These are phyloP conservation scores for Illadopsis cleaveri DNA, from an alignment of 2,113 vertebrate species.

Conservation along the genomic window DNA sequence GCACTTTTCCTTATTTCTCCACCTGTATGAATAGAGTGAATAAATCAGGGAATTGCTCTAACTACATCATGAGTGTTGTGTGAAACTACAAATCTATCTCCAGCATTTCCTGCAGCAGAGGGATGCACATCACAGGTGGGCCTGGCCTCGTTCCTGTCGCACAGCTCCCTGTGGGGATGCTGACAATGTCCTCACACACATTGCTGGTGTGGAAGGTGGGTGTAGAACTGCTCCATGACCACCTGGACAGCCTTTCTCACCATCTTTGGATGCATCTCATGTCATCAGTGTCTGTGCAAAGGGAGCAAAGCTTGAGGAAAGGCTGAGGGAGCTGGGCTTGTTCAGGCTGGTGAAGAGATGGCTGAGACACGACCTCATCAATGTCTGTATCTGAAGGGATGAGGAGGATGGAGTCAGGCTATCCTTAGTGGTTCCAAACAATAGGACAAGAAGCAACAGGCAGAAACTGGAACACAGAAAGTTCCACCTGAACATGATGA, in stretches of 20 bases:
- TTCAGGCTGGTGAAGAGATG: neutral
- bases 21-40: neutral
- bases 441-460: neutral
- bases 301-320: neutral
- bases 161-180: slow-evolving; percentile 90
- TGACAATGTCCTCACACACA: slow-evolving; percentile 87
- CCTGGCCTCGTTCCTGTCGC: slow-evolving; percentile 85
- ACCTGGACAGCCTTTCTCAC: slow-evolving; percentile 91
- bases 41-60: neutral
- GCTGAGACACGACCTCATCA: neutral
- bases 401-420: neutral
- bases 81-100: neutral
- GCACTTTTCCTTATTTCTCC: neutral
- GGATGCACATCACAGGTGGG: neutral
- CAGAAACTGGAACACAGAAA: neutral
- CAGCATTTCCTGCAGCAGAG: neutral
- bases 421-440: neutral
- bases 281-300: neutral
- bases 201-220: slow-evolving; percentile 91
- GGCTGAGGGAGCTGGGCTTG: neutral
- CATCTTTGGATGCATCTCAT: slow-evolving; percentile 66
- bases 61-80: neutral
- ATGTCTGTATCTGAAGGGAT: neutral
- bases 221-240: slow-evolving; percentile 92
- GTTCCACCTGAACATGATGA: neutral